Base-by-base conservation (phyloP, 2,113 vertebrate genomes). In the Orycteropus afer region DNA sequence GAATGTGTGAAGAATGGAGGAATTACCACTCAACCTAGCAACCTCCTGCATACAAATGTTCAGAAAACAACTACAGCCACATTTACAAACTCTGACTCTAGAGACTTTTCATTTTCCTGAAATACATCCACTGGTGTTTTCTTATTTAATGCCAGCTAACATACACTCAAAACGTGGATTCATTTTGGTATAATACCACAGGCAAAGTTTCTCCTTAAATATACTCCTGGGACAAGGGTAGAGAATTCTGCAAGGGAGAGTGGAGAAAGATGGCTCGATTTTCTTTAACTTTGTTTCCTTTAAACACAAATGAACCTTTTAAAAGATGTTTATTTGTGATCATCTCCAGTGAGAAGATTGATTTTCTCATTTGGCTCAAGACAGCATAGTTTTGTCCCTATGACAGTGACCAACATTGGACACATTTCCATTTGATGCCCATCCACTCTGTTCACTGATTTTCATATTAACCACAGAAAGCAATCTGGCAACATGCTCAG, bases 401-500 rank as follows among this genome's bases (percentile, higher is more conserved):
- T 42, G 49, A 61, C 32, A 65, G 18, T 42, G 71, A 78, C 55
- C 63, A 89, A 83, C 69, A 55, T 2, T 34, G 47, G 82, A 81
- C 67, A 86, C 40, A 51, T 49, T 55, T 78, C 18, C 65, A 61
- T 61, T 88, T 69, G 37, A 42, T 82, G 76, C 29, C 84, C 10
- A 15, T n/a, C 34, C 13, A 49, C 32, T 3, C 47, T 73, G 5
- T 29, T 59, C 27, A 85, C 9, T 91, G 71, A 78, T 93, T 94
- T 96, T 82, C 40, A 67, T 61, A 81, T 81, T 53, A 42, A 91
- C 27, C 40, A 65, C 29, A 84, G n/a, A 81, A 76, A 93, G 45
- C 2, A 0, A 80, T 93, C 45, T 89, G 69, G 73, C 69, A 91
- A 80, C 9, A 89, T 37, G 34, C 67, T 47, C 74, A 53, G 25